phyloP scores from a whole-genome alignment of 2,888 invertebrate species.

The Unio pictorum region DNA sequence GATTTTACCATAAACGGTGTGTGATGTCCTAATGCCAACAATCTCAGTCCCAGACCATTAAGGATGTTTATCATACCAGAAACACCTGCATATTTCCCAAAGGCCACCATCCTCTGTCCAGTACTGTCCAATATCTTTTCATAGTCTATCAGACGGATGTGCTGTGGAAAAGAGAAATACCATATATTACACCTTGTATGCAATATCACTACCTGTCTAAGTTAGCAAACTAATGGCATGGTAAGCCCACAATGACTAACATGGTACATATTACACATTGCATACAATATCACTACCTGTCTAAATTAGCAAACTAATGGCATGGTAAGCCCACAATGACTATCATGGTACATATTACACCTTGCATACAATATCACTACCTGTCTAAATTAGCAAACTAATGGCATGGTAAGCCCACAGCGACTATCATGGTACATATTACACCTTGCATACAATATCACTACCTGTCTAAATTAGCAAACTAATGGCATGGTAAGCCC shows the following conservation, averaged over 20 bases:
- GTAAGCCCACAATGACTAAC: too few species aligned
- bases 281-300: too few species aligned
- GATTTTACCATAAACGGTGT: conserved; percentile 94
- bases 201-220: neutral
- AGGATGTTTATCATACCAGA: conserved; percentile 99
- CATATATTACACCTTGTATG: neutral
- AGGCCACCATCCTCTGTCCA: conserved; percentile 95
- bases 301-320: too few species aligned
- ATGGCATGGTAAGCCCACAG: too few species aligned
- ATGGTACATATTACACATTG: too few species aligned
- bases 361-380: too few species aligned
- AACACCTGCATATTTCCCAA: conserved; percentile 98
- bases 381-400: too few species aligned
- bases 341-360: too few species aligned
- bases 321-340: too few species aligned
- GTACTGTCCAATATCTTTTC: conserved; percentile 93
- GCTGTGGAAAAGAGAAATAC: conserved; percentile 73
- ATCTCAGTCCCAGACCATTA: conserved; percentile 93
- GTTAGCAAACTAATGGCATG: neutral
- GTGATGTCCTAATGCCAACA: conserved; percentile 96
- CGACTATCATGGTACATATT: neutral
- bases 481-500: neutral
- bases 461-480: neutral
- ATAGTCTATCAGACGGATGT: conserved; percentile 96
- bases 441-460: neutral